Conservation (phyloP, 2,797 vertebrate species). For the Oophaga sylvatica region DNA sequence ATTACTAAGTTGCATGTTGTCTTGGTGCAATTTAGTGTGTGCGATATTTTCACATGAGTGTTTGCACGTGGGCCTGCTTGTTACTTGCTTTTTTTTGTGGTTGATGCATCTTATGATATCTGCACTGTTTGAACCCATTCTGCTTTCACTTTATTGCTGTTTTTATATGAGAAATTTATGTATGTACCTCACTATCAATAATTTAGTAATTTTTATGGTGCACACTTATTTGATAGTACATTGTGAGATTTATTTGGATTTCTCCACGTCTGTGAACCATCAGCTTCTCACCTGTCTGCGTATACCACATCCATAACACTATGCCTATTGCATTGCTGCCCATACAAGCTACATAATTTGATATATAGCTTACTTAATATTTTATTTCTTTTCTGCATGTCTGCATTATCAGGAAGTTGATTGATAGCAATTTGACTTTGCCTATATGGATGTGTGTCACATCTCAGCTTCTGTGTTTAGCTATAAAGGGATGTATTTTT, state of each 20-base stretch:
- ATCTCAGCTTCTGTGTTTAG: background rate
- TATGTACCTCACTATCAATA: background rate
- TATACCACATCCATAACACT: background rate
- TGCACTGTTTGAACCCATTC: background rate
- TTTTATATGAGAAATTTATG: background rate
- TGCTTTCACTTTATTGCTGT: background rate
- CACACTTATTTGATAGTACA: background rate
- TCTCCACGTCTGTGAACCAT: background rate
- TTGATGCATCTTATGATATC: background rate
- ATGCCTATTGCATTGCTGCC: background rate
- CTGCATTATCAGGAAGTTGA: background rate
- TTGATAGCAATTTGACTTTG: background rate
- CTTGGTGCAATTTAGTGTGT: slow-evolving; percentile 85
- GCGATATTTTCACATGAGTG: slow-evolving; percentile 85
- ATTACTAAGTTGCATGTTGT: slow-evolving; percentile 87
- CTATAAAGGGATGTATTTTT: background rate
- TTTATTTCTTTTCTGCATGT: background rate
- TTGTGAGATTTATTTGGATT: background rate
- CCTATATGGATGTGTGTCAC: background rate
- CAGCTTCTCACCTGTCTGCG: background rate
- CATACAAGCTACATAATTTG: background rate
- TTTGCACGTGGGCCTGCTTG: slow-evolving; percentile 82
- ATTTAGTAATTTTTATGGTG: background rate
- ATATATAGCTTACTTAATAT: background rate
- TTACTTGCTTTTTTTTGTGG: slow-evolving; percentile 66